Percentiles rank a stretch among this genome's conserved stretches.
phyloP scores from a whole-genome alignment of 2,888 invertebrate species.

The Ophioninae sp. region DNA sequence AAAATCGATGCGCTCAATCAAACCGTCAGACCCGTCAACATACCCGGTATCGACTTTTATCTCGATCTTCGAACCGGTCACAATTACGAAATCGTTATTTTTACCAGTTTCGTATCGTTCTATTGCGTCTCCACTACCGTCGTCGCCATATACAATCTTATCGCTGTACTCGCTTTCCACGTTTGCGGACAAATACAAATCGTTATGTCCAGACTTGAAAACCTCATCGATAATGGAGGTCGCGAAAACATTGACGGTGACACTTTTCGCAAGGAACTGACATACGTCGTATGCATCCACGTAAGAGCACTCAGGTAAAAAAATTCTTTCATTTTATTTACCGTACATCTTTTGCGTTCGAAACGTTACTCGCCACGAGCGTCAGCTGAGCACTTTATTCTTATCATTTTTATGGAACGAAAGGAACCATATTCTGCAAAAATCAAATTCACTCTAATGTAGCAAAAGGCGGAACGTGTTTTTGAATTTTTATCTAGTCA shows the following conservation, averaged over 20 bases:
- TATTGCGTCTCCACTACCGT: constrained; percentile 28
- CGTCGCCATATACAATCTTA: constrained; percentile 52
- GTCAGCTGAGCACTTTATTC: neutral
- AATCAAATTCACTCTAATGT: no score
- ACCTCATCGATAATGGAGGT: constrained; percentile 32
- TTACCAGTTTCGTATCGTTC: constrained; percentile 50
- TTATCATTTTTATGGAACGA: neutral
- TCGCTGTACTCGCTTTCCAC: constrained; percentile 60
- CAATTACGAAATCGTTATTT: constrained; percentile 64
- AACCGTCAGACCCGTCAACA: constrained; percentile 47
- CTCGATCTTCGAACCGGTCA: constrained; percentile 59
- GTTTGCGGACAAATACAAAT: constrained; percentile 61
- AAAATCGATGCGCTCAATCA: constrained; percentile 52
- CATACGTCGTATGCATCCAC: constrained; percentile 61
- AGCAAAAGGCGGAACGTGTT: no score
- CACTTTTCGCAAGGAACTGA: constrained; percentile 45
- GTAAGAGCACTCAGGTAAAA: constrained; percentile 64
- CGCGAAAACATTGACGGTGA: neutral
- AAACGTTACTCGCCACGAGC: neutral
- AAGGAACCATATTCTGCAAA: no score
- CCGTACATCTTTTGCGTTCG: neutral
- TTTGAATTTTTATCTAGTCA: no score
- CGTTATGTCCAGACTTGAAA: constrained; percentile 47
- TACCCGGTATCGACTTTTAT: constrained; percentile 41
- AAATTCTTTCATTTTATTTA: neutral